Evolutionary conservation across 2,888 invertebrate species (phyloP).

Genomic region (Xestoiulus laeticollis): DNA sequence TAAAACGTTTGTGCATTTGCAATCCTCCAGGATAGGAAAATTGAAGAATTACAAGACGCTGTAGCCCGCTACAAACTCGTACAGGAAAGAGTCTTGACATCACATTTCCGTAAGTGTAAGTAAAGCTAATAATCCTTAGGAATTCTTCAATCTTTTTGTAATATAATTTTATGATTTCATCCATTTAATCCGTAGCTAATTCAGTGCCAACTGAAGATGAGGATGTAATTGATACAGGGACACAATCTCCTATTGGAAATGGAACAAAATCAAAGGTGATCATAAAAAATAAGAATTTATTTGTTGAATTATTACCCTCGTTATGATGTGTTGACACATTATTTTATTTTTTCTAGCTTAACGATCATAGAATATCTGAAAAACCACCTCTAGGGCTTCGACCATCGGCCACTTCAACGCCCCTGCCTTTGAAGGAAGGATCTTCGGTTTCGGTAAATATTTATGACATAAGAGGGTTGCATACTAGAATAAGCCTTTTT

Average conservation of each 20-base stretch:
- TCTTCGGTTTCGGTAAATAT: background rate
- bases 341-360: background rate
- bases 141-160: background rate
- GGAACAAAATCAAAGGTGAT: slow-evolving; percentile 60
- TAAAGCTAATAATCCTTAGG: background rate
- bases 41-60: slow-evolving; percentile 63
- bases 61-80: slow-evolving; percentile 62
- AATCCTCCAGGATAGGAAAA: slow-evolving; percentile 62
- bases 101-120: slow-evolving; percentile 52
- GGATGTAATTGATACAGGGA: background rate
- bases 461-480: no score
- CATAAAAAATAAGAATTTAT: background rate
- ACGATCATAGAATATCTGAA: slow-evolving; percentile 30
- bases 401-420: slow-evolving; percentile 50
- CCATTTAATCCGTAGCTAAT: slow-evolving; percentile 11
- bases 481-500: no score
- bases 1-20: background rate
- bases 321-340: background rate
- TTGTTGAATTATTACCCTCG: slow-evolving; percentile 22
- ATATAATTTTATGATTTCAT: background rate
- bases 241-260: slow-evolving; percentile 54
- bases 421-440: slow-evolving; percentile 35
- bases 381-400: slow-evolving; percentile 50
- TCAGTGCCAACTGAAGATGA: slow-evolving; percentile 51
- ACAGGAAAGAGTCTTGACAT: slow-evolving; percentile 62